These are phyloP conservation scores for Hycleus phaleratus DNA, from an alignment of 1,140 invertebrate species.

Conservation along the genomic window DNA sequence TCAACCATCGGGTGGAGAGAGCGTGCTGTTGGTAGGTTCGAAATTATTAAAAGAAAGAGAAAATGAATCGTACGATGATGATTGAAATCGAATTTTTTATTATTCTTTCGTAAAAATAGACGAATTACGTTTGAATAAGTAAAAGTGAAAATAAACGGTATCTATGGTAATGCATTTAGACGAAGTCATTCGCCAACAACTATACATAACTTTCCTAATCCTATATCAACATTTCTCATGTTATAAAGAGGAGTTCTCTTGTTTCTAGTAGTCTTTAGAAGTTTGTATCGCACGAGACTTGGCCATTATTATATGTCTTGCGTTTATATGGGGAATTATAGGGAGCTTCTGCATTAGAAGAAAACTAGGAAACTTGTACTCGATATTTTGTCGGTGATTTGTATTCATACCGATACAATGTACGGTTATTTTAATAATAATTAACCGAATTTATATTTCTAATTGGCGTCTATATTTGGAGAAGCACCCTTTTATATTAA, in stretches of 20 bases:
- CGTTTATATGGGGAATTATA: constrained; percentile 14
- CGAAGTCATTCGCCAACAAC: constrained; percentile 6
- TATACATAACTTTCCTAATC: constrained; percentile 11
- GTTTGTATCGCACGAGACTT: constrained; percentile 13
- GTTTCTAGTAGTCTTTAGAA: constrained; percentile 14
- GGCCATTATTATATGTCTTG: constrained; percentile 15
- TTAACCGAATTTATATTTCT: too few species aligned
- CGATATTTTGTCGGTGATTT: too few species aligned
- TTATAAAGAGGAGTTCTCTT: constrained; percentile 11
- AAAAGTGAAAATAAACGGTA: constrained; percentile 6
- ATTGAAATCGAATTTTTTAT: not conserved
- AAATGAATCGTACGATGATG: not conserved
- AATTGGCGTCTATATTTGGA: too few species aligned
- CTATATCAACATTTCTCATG: constrained; percentile 14
- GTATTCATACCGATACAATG: too few species aligned
- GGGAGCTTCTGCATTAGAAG: constrained; percentile 5
- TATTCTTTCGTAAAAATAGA: not conserved
- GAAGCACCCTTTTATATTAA: too few species aligned
- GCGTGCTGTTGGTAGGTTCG: too few species aligned
- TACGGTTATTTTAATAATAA: too few species aligned
- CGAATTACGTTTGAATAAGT: not conserved
- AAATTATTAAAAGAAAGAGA: too few species aligned
- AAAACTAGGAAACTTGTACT: constrained; percentile 3
- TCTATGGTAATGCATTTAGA: constrained; percentile 8
- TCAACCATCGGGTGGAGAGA: too few species aligned